These are phyloP conservation scores for Serranus cabrilla DNA, from an alignment of 2,797 vertebrate species.

Conservation along the genomic window DNA sequence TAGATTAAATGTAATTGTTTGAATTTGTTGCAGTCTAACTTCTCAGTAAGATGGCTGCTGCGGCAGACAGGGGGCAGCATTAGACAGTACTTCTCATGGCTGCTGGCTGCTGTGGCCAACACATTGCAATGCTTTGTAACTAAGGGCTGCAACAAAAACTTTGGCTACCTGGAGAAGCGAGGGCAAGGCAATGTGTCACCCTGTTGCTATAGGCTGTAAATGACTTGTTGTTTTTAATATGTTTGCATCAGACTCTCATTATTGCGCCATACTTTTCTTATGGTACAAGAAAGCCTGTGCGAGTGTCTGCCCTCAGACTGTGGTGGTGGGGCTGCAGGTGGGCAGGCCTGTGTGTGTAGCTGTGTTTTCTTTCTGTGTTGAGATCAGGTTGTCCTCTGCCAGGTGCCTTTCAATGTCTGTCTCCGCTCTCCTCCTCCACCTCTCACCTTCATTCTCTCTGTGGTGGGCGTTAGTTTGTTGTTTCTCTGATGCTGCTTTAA, in stretches of 20 bases:
- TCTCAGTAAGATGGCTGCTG: constrained; percentile 28
- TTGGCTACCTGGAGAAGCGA: constrained; percentile 42
- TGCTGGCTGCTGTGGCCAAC: constrained; percentile 21
- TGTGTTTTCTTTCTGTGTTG: constrained; percentile 56
- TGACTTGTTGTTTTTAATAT: constrained; percentile 13
- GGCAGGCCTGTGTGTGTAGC: constrained; percentile 44
- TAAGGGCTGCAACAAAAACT: constrained; percentile 32
- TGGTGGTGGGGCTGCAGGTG: constrained; percentile 58
- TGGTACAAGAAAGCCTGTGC: constrained; percentile 5
- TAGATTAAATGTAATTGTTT: constrained; percentile 10
- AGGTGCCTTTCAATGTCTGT: constrained; percentile 66
- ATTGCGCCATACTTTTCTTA: not conserved
- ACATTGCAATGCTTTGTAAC: constrained; percentile 33
- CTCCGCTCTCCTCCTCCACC: constrained; percentile 62
- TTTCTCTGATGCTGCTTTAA: constrained; percentile 87
- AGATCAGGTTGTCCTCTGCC: constrained; percentile 69
- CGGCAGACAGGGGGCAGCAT: constrained; percentile 87
- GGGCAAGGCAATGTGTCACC: constrained; percentile 2
- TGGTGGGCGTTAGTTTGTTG: constrained; percentile 87
- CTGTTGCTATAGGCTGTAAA: constrained; percentile 9
- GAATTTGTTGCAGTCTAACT: constrained; percentile 31
- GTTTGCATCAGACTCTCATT: constrained; percentile 14
- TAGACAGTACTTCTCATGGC: constrained; percentile 65
- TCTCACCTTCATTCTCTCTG: constrained; percentile 72
- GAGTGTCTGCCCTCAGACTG: constrained; percentile 16